These are phyloP conservation scores for Aplodontia rufa DNA, from an alignment of 2,113 vertebrate genomes.

Conservation along the genomic window DNA sequence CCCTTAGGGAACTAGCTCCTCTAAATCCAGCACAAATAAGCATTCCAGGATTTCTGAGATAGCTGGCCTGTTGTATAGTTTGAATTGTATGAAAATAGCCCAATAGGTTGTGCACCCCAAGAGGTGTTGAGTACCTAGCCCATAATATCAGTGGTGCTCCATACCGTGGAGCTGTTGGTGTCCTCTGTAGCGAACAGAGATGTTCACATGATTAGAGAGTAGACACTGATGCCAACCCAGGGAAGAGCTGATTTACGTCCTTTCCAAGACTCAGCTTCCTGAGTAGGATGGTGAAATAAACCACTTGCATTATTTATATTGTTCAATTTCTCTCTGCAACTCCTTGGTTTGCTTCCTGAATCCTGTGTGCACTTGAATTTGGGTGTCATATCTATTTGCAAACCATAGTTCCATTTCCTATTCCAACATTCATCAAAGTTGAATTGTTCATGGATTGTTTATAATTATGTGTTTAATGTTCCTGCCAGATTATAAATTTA, in stretches of 20 bases:
- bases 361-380: neutral
- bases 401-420: neutral
- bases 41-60: neutral
- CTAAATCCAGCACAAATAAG: neutral
- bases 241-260: neutral
- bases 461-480: neutral
- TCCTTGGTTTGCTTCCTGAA: conserved; percentile 11
- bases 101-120: neutral
- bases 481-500: neutral
- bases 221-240: neutral
- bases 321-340: neutral
- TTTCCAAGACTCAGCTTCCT: neutral
- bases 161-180: neutral
- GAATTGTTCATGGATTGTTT: conserved; percentile 14
- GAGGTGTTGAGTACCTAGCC: neutral
- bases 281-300: neutral
- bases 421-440: neutral
- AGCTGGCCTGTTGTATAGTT: neutral
- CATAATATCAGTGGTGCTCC: neutral
- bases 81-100: neutral
- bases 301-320: conserved; percentile 22
- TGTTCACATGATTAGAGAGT: neutral
- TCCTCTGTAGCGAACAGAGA: neutral
- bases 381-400: neutral
- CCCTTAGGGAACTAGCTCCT: no score